phyloP scores from a whole-genome alignment of 2,113 vertebrate genomes.

The Orycteropus afer region DNA sequence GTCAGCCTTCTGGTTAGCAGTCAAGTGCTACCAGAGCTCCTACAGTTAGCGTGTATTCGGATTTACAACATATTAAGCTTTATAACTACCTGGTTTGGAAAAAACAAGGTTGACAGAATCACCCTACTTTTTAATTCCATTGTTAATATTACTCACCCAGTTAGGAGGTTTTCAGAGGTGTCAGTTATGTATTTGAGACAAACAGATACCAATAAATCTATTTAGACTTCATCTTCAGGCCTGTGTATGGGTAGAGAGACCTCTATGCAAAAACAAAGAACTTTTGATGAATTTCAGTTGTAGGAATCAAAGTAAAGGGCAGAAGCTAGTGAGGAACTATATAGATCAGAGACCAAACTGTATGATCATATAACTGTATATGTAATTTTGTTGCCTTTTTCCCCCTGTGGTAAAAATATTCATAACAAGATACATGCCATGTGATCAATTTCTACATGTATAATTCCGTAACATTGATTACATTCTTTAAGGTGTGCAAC shows the following conservation, averaged over 20 bases:
- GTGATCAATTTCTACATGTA: no score
- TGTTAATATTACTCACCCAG: not conserved
- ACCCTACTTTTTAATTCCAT: not conserved
- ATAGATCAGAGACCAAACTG: not conserved
- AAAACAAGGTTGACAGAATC: not conserved
- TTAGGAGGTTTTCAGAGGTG: not conserved
- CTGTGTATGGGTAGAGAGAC: not conserved
- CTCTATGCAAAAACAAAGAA: not conserved
- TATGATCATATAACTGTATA: not conserved
- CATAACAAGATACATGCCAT: no score
- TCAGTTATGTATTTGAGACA: not conserved
- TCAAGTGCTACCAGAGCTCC: no score
- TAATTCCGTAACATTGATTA: no score
- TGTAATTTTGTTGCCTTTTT: not conserved
- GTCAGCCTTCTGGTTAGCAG: no score
- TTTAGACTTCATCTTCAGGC: not conserved
- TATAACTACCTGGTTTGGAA: conserved; percentile 1
- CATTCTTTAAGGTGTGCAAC: no score
- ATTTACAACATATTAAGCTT: not conserved
- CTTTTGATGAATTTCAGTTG: not conserved
- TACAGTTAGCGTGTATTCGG: not conserved
- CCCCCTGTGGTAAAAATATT: no score
- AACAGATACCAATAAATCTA: not conserved
- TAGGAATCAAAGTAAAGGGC: not conserved
- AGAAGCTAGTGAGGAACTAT: not conserved